phyloP scores from a whole-genome alignment of 2,888 invertebrate species.

The Apeira syringaria region DNA sequence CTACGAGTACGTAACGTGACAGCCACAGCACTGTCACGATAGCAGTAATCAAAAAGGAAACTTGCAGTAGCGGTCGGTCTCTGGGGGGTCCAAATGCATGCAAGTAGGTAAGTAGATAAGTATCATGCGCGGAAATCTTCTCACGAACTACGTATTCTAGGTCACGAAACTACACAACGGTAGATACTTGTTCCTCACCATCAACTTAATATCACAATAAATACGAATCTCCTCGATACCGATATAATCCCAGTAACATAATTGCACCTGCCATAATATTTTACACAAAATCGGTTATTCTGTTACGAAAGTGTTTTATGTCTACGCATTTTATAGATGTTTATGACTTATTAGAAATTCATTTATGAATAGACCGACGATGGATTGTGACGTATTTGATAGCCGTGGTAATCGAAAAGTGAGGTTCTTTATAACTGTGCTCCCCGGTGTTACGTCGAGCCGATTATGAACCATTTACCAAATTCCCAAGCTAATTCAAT shows the following conservation, averaged over 20 bases:
- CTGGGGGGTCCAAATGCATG: constrained; percentile 3
- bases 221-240: constrained; percentile 43
- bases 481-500: constrained; percentile 24
- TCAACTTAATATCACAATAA: constrained; percentile 45
- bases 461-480: constrained; percentile 22
- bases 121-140: constrained; percentile 54
- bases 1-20: no score
- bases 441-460: constrained; percentile 19
- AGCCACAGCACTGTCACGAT: no score
- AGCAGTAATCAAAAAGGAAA: background rate
- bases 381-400: constrained; percentile 26
- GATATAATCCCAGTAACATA: constrained; percentile 34
- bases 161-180: constrained; percentile 65
- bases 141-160: constrained; percentile 55
- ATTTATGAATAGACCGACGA: constrained; percentile 23
- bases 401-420: constrained; percentile 32
- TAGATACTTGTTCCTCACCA: constrained; percentile 49
- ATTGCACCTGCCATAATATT: constrained; percentile 30
- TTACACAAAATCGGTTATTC: constrained; percentile 29
- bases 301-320: constrained; percentile 29
- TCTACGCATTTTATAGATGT: constrained; percentile 28
- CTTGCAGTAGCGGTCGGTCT: constrained; percentile 3
- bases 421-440: constrained; percentile 24
- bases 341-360: constrained; percentile 27
- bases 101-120: constrained; percentile 5